Evolutionary conservation across 2,113 vertebrate species (phyloP).

Genomic region (Chroicocephalus ridibundus): DNA sequence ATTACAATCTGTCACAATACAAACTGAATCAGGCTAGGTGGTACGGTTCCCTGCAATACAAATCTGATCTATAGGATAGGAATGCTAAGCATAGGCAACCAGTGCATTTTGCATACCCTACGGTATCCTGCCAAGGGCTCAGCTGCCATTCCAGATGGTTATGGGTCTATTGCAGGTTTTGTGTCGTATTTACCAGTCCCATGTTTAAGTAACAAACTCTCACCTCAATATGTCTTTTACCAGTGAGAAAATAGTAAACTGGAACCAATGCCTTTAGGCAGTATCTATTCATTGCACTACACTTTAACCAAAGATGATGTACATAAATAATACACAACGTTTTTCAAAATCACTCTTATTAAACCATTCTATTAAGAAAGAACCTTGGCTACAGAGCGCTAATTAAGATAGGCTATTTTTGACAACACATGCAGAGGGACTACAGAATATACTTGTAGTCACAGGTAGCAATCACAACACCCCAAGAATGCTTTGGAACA

Average conservation of each 20-base stretch:
- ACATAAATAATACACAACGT: neutral
- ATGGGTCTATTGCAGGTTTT: neutral
- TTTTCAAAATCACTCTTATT: neutral
- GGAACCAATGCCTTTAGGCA: neutral
- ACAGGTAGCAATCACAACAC: neutral
- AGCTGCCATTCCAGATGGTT: slow-evolving; percentile 49
- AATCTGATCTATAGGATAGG: neutral
- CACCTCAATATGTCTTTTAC: slow-evolving; percentile 20
- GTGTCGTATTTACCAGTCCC: neutral
- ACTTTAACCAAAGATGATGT: neutral
- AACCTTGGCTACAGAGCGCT: neutral
- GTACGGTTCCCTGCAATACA: neutral
- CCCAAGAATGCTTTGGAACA: neutral
- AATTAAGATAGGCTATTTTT: neutral
- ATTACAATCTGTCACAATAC: neutral
- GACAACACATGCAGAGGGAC: neutral
- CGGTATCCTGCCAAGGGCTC: neutral
- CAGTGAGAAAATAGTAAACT: neutral
- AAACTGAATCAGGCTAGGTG: neutral
- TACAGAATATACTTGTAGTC: neutral
- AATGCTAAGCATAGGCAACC: neutral
- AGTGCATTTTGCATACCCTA: neutral
- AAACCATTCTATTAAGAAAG: neutral
- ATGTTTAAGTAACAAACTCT: slow-evolving; percentile 32
- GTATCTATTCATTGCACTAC: neutral